Evolutionary conservation across 1,140 invertebrate genomes (phyloP).

Genomic region (Scylla paramamosain): DNA sequence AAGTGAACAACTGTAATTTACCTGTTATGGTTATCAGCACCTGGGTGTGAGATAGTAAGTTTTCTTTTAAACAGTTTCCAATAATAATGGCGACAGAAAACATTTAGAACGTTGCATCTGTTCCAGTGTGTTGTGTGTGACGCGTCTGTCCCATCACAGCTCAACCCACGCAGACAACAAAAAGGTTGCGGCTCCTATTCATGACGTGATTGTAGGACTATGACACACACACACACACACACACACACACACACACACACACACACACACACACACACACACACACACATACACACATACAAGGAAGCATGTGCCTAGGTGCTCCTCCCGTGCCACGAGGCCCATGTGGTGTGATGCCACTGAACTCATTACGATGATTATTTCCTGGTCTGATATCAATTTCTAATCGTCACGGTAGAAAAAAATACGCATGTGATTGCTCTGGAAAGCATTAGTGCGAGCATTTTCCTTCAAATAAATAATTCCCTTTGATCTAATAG

Average conservation of each 20-base stretch:
- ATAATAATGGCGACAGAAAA: too few species aligned
- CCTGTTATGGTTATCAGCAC: too few species aligned
- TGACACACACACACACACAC: conserved; percentile 41
- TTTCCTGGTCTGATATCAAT: background rate
- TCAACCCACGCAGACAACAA: too few species aligned
- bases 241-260: conserved; percentile 41
- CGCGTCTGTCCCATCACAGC: too few species aligned
- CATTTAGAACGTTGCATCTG: too few species aligned
- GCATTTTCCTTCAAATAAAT: background rate
- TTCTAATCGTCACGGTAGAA: background rate
- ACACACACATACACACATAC: background rate
- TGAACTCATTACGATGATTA: background rate
- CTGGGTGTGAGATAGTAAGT: too few species aligned
- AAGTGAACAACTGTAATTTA: too few species aligned
- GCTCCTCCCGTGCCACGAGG: background rate
- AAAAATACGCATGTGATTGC: background rate
- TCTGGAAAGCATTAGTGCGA: background rate
- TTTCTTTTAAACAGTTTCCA: too few species aligned
- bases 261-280: conserved; percentile 42
- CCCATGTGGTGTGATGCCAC: background rate
- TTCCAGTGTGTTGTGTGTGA: too few species aligned
- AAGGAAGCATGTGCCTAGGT: background rate
- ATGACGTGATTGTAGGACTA: too few species aligned
- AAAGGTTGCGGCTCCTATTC: too few species aligned
- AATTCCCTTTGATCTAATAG: background rate